Percentiles rank a stretch among this genome's conserved stretches.
Conservation (phyloP, 2,888 invertebrate genomes). For the Aphodius sticticus region DNA sequence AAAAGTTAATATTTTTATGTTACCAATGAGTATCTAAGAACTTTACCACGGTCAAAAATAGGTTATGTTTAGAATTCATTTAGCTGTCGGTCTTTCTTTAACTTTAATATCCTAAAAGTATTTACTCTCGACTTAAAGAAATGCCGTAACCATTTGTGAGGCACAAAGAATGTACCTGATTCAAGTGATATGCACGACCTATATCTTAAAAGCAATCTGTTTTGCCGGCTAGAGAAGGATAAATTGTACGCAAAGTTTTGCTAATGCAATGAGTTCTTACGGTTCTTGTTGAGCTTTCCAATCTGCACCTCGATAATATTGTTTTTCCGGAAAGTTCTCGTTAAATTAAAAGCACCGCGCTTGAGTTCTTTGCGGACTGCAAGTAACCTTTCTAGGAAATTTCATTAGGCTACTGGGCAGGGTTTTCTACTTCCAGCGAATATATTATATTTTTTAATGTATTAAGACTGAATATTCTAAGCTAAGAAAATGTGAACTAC, state of each 20-base stretch:
- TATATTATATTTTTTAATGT: not conserved
- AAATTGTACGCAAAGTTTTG: not conserved
- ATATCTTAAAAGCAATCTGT: conserved; percentile 4
- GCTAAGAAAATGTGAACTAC: not conserved
- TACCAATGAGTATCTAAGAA: no score
- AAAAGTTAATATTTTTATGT: no score
- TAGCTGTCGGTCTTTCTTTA: not conserved
- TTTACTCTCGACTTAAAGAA: not conserved
- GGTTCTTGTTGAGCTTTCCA: not conserved
- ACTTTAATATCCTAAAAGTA: not conserved
- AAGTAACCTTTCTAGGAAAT: not conserved
- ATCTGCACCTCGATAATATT: not conserved
- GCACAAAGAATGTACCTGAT: not conserved
- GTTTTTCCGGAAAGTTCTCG: not conserved
- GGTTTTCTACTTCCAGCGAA: not conserved
- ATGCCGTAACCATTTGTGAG: not conserved
- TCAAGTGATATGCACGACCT: not conserved
- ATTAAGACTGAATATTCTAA: not conserved
- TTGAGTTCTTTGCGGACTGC: not conserved
- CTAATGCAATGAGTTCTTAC: not conserved
- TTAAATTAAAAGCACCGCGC: not conserved
- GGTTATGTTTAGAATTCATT: not conserved
- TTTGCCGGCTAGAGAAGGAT: not conserved
- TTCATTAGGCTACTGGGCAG: not conserved
- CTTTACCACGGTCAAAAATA: not conserved